Evolutionary conservation across 2,888 invertebrate species (phyloP).

Genomic region (Baccha elongata): DNA sequence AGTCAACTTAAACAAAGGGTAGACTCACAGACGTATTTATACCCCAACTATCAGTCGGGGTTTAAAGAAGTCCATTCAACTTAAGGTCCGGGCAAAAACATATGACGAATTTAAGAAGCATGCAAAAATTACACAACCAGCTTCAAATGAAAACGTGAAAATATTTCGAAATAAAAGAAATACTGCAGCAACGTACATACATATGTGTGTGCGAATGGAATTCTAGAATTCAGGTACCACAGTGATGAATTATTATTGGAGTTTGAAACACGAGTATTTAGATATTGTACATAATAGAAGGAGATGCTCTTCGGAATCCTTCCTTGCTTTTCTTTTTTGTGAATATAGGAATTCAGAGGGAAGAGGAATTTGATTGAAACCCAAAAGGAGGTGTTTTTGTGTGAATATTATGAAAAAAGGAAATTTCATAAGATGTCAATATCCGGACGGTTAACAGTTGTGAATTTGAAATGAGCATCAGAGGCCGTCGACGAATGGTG

Average conservation of each 20-base stretch:
- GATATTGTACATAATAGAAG: neutral
- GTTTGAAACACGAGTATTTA: slow-evolving; percentile 32
- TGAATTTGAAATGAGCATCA: slow-evolving; percentile 45
- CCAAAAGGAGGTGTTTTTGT: slow-evolving; percentile 17
- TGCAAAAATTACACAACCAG: neutral
- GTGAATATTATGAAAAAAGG: slow-evolving; percentile 22
- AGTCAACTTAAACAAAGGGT: slow-evolving; percentile 20
- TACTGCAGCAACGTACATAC: slow-evolving; percentile 12
- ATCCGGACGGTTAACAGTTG: slow-evolving; percentile 56
- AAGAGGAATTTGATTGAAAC: slow-evolving; percentile 11
- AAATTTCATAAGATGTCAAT: slow-evolving; percentile 68
- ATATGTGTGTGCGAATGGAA: slow-evolving; percentile 19
- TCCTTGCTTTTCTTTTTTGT: slow-evolving; percentile 1
- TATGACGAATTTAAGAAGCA: slow-evolving; percentile 9
- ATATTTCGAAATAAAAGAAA: slow-evolving; percentile 30
- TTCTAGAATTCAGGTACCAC: slow-evolving; percentile 44
- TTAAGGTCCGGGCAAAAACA: slow-evolving; percentile 28
- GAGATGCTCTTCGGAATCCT: slow-evolving; percentile 30
- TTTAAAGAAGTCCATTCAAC: slow-evolving; percentile 19
- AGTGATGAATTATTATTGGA: slow-evolving; percentile 45
- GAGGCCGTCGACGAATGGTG: neutral
- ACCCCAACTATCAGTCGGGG: neutral
- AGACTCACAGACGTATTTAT: slow-evolving; percentile 13
- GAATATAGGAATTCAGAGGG: slow-evolving; percentile 1
- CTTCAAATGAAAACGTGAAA: slow-evolving; percentile 25